Evolutionary conservation across 1,140 invertebrate species (phyloP), one percentile per base, ranked within the genome.

Genomic region (Drosophila nikananu): DNA sequence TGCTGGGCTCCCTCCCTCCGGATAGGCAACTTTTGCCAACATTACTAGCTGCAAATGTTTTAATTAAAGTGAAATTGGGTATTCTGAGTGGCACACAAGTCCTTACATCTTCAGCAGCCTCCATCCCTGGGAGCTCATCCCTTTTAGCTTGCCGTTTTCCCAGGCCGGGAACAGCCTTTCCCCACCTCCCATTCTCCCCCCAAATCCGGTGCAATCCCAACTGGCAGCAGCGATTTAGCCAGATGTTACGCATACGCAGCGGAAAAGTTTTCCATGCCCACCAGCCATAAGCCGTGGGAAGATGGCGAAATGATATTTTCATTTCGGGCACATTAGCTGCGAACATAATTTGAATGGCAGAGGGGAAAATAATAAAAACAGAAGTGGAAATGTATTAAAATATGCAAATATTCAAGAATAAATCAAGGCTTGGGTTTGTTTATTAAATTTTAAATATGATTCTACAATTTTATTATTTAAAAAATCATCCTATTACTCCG

Each of bases 61-160:
- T 91, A 91, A 91, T 91, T 91, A 91, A 91, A 91, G 87, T 91
- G 89, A 91, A 91, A 91, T 91, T 87, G 87, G 81, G 81, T 91
- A 91, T 91, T 91, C 87, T 83, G 77, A 77, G 82, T 90, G 86
- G 87, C 77, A 62, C 64, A 70, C 63, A 74, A 73, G 70, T 73
- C 67, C 70, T 73, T 73, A 73, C 70, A 73, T 73, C 54, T 61
- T 72, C 37, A 46, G 2, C 21, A 12, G 15, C 13, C 19, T 48
- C 8, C 46, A n/a, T 32, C 1, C 19, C 30, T 3, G 8, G 15
- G 1, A 59, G 42, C 58, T 61, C 58, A 61, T 58, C 49, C 39
- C 13, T 13, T 49, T 46, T 44, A 25, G 46, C 46, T 15, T 48
- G 44, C 42, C 19, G 42, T 44, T 30, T 30, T 30, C 30, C 30